Percentiles rank a stretch among this genome's conserved stretches.
Conservation (phyloP, 1,140 invertebrate species). For the Orius insidiosus region DNA sequence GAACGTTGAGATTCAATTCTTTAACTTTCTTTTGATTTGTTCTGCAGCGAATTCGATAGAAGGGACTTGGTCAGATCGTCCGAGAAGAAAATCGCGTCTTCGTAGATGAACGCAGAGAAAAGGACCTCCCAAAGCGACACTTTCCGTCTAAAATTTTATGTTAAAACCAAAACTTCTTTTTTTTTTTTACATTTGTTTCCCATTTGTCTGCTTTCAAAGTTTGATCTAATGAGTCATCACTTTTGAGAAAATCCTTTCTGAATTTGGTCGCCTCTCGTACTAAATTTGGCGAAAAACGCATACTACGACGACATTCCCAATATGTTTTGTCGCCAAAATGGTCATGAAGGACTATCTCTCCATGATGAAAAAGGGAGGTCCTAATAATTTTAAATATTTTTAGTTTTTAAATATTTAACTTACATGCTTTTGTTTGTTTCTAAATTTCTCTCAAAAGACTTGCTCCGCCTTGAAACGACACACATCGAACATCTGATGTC, state of each 20-base stretch:
- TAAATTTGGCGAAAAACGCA: conserved; percentile 66
- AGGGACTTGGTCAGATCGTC: conserved; percentile 49
- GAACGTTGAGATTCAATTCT: conserved; percentile 35
- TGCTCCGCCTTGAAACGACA: conserved; percentile 69
- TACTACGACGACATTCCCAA: conserved; percentile 77
- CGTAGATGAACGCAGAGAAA: conserved; percentile 71
- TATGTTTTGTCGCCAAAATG: conserved; percentile 62
- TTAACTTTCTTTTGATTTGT: conserved; percentile 46
- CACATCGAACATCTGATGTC: conserved; percentile 45
- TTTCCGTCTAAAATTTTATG: conserved; percentile 26
- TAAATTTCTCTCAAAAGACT: conserved; percentile 38
- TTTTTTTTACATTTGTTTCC: conserved; percentile 22
- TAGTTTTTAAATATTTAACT: too few species aligned
- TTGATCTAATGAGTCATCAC: conserved; percentile 40
- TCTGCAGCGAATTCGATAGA: conserved; percentile 45
- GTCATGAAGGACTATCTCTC: conserved; percentile 74
- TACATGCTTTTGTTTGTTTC: too few species aligned
- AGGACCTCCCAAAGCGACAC: conserved; percentile 43
- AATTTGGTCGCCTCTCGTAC: conserved; percentile 53
- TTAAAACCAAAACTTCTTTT: too few species aligned
- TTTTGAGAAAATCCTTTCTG: conserved; percentile 47
- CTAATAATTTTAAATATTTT: too few species aligned
- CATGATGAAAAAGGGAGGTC: background rate
- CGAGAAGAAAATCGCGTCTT: conserved; percentile 62
- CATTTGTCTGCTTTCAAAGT: conserved; percentile 39